Evolutionary conservation across 2,113 vertebrate species (phyloP), one percentile per base, ranked within the genome.

Genomic region (Collichthys lucidus): DNA sequence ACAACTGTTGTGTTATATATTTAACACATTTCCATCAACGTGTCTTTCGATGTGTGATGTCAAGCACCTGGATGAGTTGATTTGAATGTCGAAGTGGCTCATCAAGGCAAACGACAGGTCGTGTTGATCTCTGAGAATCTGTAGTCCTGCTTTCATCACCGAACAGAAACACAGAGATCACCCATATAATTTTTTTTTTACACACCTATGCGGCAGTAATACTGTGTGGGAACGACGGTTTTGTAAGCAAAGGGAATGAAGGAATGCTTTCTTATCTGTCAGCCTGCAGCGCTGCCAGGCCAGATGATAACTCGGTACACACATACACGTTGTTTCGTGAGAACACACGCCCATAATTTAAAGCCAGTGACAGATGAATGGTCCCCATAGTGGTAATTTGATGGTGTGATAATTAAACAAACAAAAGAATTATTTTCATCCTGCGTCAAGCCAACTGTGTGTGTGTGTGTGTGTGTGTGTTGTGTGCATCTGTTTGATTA

Each of bases 361-460:
- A 85, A 44, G 42, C 59, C 35, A 53, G 17, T 56, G 70, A 61
- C 77, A 89, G 87, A 81, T 62, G 50, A 83, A 61, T 70, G 70
- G 70, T 17, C 50, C 66, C 72, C 7, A 4, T 29, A 71, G 68
- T 68, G 69, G 71, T n/a, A 65, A 69, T 73, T 66, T 85, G 77
- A 87, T 87, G 79, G 74, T 57, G 61, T 31, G 83, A 77, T 89
- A 84, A 91, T 89, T 83, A 87, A 83, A 83, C 69, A 77, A 86
- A 83, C 67, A 74, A 63, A 79, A 56, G 63, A 84, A 89, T 83
- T 74, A 71, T 87, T 87, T 85, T 66, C 59, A 65, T 63, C 49
- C 59, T 66, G 61, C 8, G 11, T 79, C 79, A 77, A 26, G 72
- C 57, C 60, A 73, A 61, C 31, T 20, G 2, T 77, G n/a, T 26